Base-by-base conservation (phyloP, 2,888 invertebrate genomes). In the Sphecodes monilicornis region DNA sequence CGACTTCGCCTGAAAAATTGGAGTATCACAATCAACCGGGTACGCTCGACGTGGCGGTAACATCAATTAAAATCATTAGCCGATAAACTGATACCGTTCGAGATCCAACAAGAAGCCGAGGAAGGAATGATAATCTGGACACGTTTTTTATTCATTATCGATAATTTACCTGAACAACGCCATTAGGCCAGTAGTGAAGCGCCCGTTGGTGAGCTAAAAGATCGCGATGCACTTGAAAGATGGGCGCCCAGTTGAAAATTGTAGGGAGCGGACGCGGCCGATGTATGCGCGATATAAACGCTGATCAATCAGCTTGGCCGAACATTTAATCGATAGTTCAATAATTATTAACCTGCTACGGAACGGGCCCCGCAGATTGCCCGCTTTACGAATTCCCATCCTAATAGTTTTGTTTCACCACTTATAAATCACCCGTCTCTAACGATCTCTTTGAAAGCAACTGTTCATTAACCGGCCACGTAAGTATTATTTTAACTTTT, bases 291-390 rank as follows among this genome's bases (percentile, higher is more conserved):
- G 89, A 88, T 91, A 89, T 88, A 88, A 91, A 89, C 88, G 88
- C 90, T 91, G 91, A 93, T 93, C 92, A 90, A 92, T 93, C 92
- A 92, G 88, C 89, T 76, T 82, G 87, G 81, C 88, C 87, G 84
- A 86, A 85, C 88, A 86, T 91, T 92, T 92, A 92, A 92, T 92
- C 92, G 91, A 90, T 89, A 90, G 91, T 89, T 85, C 85, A 88
- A 91, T 92, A 93, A 92, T 93, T 92, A 93, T 92, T 89, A 92
- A 91, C 90, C 91, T 73, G 90, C 86, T 76, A 68, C 82, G 72
- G 32, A 69, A 71, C 76, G 76, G 75, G 76, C 81, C 82, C 80
- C 68, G 82, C 80, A 83, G 82, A 80, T 87, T 86, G 76, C 76
- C 89, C 89, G 86, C 82, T 90, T 90, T 84, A 68, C 80, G 84